Percentiles rank a stretch among this genome's conserved stretches.
Conservation (phyloP, 2,888 invertebrate species). For the Ochropacha duplaris region DNA sequence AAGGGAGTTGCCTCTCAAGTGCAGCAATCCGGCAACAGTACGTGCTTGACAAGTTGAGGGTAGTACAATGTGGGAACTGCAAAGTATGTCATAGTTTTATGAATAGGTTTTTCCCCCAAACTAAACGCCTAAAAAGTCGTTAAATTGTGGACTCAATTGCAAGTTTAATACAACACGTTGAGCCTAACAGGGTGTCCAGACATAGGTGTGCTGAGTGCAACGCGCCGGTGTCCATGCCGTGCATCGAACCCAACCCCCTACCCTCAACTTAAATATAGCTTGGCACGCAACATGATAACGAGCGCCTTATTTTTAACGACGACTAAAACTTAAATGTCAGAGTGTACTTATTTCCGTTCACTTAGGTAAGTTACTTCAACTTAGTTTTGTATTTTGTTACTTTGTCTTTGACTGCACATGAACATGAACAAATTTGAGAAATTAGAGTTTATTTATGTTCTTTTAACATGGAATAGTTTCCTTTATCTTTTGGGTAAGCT, state of each 20-base stretch:
- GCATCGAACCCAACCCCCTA: conserved; percentile 12
- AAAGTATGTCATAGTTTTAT: too few species aligned
- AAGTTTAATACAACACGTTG: background rate
- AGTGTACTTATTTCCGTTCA: background rate
- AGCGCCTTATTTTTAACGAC: conserved; percentile 18
- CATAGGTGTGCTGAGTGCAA: background rate
- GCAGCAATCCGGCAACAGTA: too few species aligned
- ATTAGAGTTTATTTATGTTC: too few species aligned
- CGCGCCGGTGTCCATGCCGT: conserved; percentile 4
- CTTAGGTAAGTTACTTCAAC: background rate
- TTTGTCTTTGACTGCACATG: background rate
- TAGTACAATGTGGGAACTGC: too few species aligned
- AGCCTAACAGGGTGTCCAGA: background rate
- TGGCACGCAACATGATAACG: conserved; percentile 18
- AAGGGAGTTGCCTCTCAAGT: too few species aligned
- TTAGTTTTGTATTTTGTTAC: background rate
- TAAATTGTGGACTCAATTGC: too few species aligned
- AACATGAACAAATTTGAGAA: too few species aligned
- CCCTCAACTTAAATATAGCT: conserved; percentile 11
- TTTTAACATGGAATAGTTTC: too few species aligned
- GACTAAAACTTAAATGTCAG: conserved; percentile 14
- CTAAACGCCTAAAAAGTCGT: too few species aligned
- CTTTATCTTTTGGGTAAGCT: too few species aligned
- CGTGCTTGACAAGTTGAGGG: too few species aligned
- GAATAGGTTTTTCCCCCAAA: too few species aligned